phyloP scores from a whole-genome alignment of 2,113 vertebrate genomes.

The Clarias macrocephalus region DNA sequence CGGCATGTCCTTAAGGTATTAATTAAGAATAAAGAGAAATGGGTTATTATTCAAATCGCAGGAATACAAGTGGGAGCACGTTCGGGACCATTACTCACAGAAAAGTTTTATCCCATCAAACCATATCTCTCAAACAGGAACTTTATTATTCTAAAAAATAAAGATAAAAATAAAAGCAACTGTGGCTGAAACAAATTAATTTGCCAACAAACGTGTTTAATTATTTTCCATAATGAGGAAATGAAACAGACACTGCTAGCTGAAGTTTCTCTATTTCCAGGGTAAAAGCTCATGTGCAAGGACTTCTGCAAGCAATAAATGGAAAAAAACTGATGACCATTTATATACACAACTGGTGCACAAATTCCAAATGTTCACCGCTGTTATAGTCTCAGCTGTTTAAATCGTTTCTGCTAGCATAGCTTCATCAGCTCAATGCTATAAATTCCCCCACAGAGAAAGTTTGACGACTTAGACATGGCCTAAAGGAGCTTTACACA shows the following conservation, averaged over 20 bases:
- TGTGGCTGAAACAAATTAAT: neutral
- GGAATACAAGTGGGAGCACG: neutral
- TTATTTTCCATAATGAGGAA: neutral
- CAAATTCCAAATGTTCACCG: too few species aligned
- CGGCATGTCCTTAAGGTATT: neutral
- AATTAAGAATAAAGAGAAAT: neutral
- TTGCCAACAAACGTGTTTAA: neutral
- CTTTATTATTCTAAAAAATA: neutral
- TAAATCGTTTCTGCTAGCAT: too few species aligned
- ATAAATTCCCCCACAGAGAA: too few species aligned
- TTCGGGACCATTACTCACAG: neutral
- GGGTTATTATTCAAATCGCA: neutral
- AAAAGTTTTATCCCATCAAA: neutral
- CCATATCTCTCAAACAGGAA: neutral
- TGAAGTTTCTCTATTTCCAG: neutral
- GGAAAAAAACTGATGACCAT: too few species aligned
- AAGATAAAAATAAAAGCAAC: neutral
- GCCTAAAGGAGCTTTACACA: too few species aligned
- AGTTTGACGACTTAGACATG: too few species aligned
- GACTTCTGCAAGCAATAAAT: too few species aligned
- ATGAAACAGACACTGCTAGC: neutral
- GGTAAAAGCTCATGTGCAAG: neutral
- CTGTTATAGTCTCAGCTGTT: too few species aligned
- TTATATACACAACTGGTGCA: too few species aligned
- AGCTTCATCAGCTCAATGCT: too few species aligned